Percentiles rank a stretch among this genome's conserved stretches.
phyloP scores from a whole-genome alignment of 2,888 invertebrate species.

The Darwinula stevensoni region DNA sequence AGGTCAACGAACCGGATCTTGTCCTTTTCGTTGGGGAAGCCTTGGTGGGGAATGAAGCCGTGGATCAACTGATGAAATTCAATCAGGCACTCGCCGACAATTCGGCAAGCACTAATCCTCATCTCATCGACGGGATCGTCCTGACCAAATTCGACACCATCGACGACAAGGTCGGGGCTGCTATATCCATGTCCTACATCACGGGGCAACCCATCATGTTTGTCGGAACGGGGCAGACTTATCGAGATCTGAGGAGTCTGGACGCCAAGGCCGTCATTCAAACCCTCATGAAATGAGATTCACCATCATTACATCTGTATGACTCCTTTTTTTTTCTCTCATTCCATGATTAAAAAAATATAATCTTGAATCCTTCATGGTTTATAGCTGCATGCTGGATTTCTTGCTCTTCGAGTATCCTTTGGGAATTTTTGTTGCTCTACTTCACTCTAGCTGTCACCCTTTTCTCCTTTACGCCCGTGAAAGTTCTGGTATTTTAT shows the following conservation, averaged over 20 bases:
- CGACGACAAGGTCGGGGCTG: slow-evolving; percentile 97
- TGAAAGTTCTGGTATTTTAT: no score
- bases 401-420: no score
- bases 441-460: no score
- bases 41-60: slow-evolving; percentile 97
- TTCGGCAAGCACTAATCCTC: slow-evolving; percentile 41
- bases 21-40: slow-evolving; percentile 99
- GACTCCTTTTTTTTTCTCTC: no score
- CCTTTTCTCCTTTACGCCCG: no score
- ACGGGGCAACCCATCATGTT: slow-evolving; percentile 98
- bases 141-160: slow-evolving; percentile 99
- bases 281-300: slow-evolving; percentile 66
- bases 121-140: slow-evolving; percentile 93
- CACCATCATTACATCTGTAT: no score
- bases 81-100: slow-evolving; percentile 92
- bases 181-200: slow-evolving; percentile 98
- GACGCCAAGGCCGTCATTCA: slow-evolving; percentile 89
- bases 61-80: slow-evolving; percentile 95
- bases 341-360: no score
- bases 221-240: slow-evolving; percentile 97
- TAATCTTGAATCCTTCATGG: no score
- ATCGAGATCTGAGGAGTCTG: slow-evolving; percentile 81
- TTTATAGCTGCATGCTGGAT: no score
- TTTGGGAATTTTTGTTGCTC: no score
- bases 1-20: slow-evolving; percentile 86